Evolutionary conservation across 2,113 vertebrate species (phyloP).

Genomic region (Suricata suricatta): DNA sequence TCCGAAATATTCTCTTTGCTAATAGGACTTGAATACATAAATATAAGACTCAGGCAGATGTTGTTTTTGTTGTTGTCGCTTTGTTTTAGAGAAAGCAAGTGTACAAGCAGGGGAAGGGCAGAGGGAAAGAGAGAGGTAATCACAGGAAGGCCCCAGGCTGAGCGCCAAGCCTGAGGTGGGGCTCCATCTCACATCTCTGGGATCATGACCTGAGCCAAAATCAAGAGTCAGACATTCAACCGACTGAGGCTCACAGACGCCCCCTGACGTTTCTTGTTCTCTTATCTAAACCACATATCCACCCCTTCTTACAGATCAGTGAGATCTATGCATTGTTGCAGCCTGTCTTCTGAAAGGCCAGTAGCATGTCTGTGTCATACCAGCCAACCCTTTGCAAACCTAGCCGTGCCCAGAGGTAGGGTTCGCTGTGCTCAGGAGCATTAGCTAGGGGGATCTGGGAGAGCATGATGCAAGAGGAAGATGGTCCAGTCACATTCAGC

Average conservation of each 20-base stretch:
- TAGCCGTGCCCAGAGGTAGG: conserved; percentile 62
- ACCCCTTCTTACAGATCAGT: conserved; percentile 77
- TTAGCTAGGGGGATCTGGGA: neutral
- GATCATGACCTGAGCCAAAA: too few species aligned
- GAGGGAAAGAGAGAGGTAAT: too few species aligned
- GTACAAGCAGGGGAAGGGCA: too few species aligned
- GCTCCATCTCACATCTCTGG: too few species aligned
- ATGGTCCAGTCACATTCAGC: neutral
- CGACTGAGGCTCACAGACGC: too few species aligned
- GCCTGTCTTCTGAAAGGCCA: conserved; percentile 52
- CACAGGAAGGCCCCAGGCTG: too few species aligned
- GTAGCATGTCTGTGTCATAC: conserved; percentile 27
- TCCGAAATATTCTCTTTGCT: conserved; percentile 76
- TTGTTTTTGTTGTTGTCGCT: neutral
- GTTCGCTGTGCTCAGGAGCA: conserved; percentile 44
- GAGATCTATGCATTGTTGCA: conserved; percentile 68
- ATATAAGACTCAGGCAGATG: conserved; percentile 76
- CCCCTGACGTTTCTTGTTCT: conserved; percentile 70
- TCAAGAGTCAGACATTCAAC: too few species aligned
- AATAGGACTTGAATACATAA: conserved; percentile 73
- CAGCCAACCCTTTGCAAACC: conserved; percentile 45
- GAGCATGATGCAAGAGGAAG: neutral
- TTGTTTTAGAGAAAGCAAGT: too few species aligned
- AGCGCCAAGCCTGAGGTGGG: too few species aligned
- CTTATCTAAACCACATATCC: conserved; percentile 80